These are phyloP conservation scores for Tigriopus californicus DNA, from an alignment of 2,888 invertebrate species.

Conservation along the genomic window DNA sequence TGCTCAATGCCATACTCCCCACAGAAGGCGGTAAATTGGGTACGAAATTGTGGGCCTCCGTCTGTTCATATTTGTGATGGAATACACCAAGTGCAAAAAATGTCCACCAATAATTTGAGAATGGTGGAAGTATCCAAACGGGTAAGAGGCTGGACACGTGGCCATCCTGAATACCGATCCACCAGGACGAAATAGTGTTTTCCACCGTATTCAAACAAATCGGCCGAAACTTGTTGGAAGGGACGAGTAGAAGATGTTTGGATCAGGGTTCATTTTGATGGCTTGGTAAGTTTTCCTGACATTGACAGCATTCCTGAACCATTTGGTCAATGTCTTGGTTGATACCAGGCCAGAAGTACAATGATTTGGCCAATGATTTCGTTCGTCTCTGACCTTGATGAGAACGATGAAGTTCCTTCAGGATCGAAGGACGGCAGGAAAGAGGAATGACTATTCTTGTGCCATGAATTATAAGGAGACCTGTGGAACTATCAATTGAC, in stretches of 20 bases:
- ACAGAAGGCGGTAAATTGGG: no score
- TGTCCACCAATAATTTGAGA: neutral
- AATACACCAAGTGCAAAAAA: neutral
- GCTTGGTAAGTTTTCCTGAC: neutral
- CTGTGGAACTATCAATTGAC: no score
- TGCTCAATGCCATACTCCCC: no score
- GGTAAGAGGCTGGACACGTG: neutral
- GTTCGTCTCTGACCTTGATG: no score
- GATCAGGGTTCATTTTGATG: neutral
- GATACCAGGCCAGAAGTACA: no score
- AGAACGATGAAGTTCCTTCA: no score
- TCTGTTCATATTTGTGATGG: neutral
- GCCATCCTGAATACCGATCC: constrained; percentile 12
- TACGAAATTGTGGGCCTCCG: neutral
- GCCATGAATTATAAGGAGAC: no score
- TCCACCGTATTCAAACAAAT: neutral
- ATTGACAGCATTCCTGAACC: neutral
- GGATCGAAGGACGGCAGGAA: no score
- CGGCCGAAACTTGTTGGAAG: neutral
- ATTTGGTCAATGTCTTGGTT: neutral
- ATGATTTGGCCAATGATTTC: no score
- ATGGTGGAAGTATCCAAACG: neutral
- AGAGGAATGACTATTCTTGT: no score
- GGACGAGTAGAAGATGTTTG: neutral
- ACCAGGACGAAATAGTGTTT: neutral